Evolutionary conservation across 2,113 vertebrate genomes (phyloP).

Genomic region (Nymphicus hollandicus): DNA sequence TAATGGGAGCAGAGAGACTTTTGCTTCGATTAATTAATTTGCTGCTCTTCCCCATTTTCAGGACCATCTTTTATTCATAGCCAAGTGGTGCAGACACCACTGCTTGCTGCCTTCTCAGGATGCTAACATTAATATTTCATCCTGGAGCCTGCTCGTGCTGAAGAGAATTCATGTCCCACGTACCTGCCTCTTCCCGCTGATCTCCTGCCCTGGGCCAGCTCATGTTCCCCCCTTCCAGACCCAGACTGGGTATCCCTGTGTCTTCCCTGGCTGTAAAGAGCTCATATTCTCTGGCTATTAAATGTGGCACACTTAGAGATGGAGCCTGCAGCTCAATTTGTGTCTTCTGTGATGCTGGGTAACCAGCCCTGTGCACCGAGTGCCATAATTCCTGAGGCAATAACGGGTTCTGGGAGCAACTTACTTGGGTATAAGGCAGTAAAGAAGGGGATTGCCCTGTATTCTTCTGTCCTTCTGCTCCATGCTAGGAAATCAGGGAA

Average conservation of each 20-base stretch:
- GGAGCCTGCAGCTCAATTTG: neutral
- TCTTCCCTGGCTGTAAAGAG: neutral
- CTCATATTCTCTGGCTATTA: neutral
- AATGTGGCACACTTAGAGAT: neutral
- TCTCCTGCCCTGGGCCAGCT: neutral
- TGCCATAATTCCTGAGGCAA: neutral
- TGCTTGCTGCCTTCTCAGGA: constrained; percentile 59
- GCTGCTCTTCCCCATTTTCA: constrained; percentile 64
- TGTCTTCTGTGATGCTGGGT: neutral
- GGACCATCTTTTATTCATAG: constrained; percentile 77
- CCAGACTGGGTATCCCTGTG: neutral
- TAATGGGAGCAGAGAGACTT: constrained; percentile 46
- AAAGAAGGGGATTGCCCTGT: neutral
- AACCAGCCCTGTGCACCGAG: neutral
- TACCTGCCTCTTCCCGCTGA: neutral
- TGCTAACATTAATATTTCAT: constrained; percentile 72
- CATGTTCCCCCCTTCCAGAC: neutral
- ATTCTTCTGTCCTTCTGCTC: neutral
- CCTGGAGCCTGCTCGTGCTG: neutral
- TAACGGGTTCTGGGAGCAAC: neutral
- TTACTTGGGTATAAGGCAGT: neutral
- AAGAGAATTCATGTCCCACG: neutral
- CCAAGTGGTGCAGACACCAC: neutral
- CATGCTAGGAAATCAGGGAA: neutral
- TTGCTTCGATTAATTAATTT: constrained; percentile 76